These are phyloP conservation scores for Cyprinodon variegatus DNA, from an alignment of 2,113 vertebrate genomes.

Conservation along the genomic window DNA sequence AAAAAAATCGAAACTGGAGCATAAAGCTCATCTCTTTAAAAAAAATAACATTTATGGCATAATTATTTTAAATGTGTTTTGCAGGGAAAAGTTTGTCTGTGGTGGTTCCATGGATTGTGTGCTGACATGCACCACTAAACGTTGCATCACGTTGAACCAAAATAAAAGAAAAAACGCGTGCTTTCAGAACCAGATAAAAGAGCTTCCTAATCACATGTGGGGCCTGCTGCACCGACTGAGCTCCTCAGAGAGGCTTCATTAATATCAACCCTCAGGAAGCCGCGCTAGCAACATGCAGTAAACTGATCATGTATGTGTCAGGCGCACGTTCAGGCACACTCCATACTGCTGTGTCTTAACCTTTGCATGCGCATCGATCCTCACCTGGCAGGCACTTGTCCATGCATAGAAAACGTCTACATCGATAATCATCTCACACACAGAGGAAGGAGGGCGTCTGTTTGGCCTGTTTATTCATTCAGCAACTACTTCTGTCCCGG, in stretches of 20 bases:
- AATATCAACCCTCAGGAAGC: constrained; percentile 57
- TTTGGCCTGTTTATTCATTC: constrained; percentile 54
- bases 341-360: constrained; percentile 5
- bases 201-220: constrained; percentile 75
- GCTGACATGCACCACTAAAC: constrained; percentile 26
- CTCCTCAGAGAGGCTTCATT: constrained; percentile 74
- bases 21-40: too few relatives aligned
- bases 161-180: not conserved
- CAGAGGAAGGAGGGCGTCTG: constrained; percentile 12
- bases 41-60: not conserved
- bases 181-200: constrained; percentile 10
- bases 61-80: constrained; percentile 3
- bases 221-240: constrained; percentile 68
- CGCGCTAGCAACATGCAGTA: constrained; percentile 14
- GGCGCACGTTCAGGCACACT: constrained; percentile 2
- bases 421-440: constrained; percentile 40
- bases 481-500: constrained; percentile 44
- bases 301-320: constrained; percentile 13
- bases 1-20: too few relatives aligned
- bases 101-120: not conserved
- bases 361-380: constrained; percentile 34
- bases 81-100: not conserved
- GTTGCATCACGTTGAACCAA: not conserved
- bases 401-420: constrained; percentile 41
- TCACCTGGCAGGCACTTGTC: constrained; percentile 30